These are phyloP conservation scores for Nomada fucata DNA, from an alignment of 2,888 invertebrate species.

Conservation along the genomic window DNA sequence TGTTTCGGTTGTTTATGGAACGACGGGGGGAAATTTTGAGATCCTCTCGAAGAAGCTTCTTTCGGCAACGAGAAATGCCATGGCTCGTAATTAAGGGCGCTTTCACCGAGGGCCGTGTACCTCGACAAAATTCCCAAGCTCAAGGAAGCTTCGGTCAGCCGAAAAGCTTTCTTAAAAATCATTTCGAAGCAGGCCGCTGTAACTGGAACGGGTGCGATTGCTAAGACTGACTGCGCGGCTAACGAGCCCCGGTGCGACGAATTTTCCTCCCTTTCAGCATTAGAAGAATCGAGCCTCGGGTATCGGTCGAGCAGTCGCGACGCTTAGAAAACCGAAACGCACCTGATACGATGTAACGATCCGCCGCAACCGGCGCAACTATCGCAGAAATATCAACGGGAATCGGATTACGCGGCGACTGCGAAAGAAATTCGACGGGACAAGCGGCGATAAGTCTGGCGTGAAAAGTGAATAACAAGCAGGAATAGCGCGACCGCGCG, in stretches of 20 bases:
- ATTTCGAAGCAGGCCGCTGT: neutral
- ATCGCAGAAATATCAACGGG: too few relatives aligned
- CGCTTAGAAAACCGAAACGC: neutral
- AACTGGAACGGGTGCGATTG: slow-evolving; percentile 25
- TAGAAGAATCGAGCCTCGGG: neutral
- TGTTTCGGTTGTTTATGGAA: too few relatives aligned
- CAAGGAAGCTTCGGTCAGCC: neutral
- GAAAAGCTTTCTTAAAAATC: slow-evolving; percentile 4
- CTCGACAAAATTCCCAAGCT: neutral
- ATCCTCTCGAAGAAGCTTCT: neutral
- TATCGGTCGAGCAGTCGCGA: neutral
- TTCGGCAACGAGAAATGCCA: neutral
- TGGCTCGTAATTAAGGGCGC: neutral
- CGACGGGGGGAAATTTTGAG: neutral
- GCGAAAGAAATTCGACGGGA: too few relatives aligned
- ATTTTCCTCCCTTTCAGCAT: neutral
- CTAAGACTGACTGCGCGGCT: slow-evolving; percentile 6
- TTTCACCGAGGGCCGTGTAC: neutral
- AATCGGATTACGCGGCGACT: too few relatives aligned
- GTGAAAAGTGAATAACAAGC: too few relatives aligned
- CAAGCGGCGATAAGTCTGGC: too few relatives aligned
- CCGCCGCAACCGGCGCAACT: too few relatives aligned
- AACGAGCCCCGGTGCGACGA: slow-evolving; percentile 7
- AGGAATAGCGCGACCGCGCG: too few relatives aligned
- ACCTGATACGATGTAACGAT: too few relatives aligned